Conservation (phyloP, 2,797 vertebrate species). For the Chaunax sp. region DNA sequence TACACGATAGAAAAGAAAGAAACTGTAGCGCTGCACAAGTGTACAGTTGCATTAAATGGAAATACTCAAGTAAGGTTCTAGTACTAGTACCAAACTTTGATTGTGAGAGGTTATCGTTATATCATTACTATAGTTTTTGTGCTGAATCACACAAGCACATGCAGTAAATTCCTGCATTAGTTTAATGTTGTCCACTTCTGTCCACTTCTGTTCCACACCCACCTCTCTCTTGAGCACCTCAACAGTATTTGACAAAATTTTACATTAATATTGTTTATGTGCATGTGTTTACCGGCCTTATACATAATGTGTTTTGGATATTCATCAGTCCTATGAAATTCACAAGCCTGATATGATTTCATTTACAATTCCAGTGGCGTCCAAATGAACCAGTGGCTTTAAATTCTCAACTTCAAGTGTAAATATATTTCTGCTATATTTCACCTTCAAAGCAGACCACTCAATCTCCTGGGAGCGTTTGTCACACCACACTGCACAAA, state of each 20-base stretch:
- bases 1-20: neutral
- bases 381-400: conserved; percentile 34
- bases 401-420: conserved; percentile 58
- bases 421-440: conserved; percentile 57
- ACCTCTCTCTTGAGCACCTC: neutral
- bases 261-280: neutral
- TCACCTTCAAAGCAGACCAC: conserved; percentile 63
- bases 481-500: conserved; percentile 64
- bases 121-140: no score
- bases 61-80: neutral
- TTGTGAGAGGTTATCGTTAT: neutral
- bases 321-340: conserved; percentile 22
- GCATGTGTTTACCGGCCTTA: neutral
- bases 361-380: conserved; percentile 22
- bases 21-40: neutral
- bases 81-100: neutral
- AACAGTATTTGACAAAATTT: neutral
- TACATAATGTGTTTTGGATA: neutral
- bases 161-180: neutral
- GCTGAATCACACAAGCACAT: neutral
- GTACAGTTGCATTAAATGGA: neutral
- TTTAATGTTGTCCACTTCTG: neutral
- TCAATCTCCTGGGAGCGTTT: conserved; percentile 66
- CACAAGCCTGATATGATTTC: conserved; percentile 17
- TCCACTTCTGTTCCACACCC: no score